Evolutionary conservation across 2,888 invertebrate genomes (phyloP), one percentile per base, ranked within the genome.

Genomic region (Drosophila helvetica): DNA sequence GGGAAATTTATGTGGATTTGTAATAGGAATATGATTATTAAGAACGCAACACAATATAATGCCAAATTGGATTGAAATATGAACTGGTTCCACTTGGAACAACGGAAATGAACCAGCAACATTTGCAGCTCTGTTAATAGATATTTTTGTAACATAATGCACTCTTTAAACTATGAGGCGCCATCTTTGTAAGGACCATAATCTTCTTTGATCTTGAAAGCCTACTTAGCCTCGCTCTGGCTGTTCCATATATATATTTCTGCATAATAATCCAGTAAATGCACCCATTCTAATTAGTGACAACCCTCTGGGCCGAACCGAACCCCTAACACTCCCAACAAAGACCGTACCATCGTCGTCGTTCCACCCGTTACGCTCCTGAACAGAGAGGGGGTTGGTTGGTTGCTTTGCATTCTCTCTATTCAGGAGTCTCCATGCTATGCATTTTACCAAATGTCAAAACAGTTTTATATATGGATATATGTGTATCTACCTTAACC

Each of bases 401-500:
- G 81, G 22, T 22, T 22, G 22, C 84, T 57, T 71, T 51, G 57
- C 63, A 69, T 64, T 58, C 71, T 68, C 42, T 46, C 27, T 19
- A 50, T 46, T 75, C 74, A 63, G 61, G 60, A 18, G 15, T 50
- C 75, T 75, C 75, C 78, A 73, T 83, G 69, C 75, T 70, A 78
- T 82, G 82, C 88, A 81, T 79, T 79, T 79, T 80, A 62, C 50
- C 83, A 80, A 88, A 89, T 89, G 89, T 89, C 90, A 89, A 88
- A 89, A 88, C 89, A 88, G 73, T 83, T 79, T 77, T 75, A 75
- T 72, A 62, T 64, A 60, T 68, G 46, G 48, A 46, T 51, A 55
- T 58, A 47, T 64, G 47, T 48, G 61, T 66, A 64, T 57, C 57
- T 71, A 71, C 63, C 72, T 54, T 74, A 59, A 43, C 59, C 63